Base-by-base conservation (phyloP, 2,888 invertebrate genomes). In the Electrophaes corylata region DNA sequence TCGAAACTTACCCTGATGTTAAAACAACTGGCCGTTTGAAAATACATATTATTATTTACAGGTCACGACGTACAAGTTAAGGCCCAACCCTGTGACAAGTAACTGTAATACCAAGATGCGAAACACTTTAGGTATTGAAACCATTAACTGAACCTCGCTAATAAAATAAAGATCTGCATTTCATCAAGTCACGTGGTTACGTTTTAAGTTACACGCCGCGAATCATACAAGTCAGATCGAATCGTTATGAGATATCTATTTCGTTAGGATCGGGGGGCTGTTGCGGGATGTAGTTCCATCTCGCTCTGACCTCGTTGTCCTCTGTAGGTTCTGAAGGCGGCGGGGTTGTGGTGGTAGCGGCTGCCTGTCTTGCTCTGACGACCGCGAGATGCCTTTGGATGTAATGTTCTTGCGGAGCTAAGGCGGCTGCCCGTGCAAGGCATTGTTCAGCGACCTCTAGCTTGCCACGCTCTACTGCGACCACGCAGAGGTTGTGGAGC, bases 401-500 rank as follows among this genome's bases (percentile, higher is more conserved):
- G 91, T 99, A 99, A 71, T 97, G 96, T 83, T 98, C 98, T 59
- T 94, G 93, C 0, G 98, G 98, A 0, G 98, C 98, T 19, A 98
- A 89, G 4, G 93, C 91, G 50, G 96, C 95, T 0, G 97, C 98
- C 46, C 95, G 93, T 46, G 95, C 93, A 14, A 99, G 93, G 80
- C 99, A 99, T 49, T 94, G 93, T 68, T 97, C 96, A 0, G 98
- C 99, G 51, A 94, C 92, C n/a, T 94, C 92, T 23, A 99, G 92
- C 72, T 96, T 95, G 8, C 98, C 98, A 33, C 97, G 93, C 84
- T 99, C 98, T 4, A 99, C 98, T 70, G 96, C 96, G 0, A 99
- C 98, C 5, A 99, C 99, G 86, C 99, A 99, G 19, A 99, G 92
- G 87, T 99, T 99, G 92, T 99, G 99, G 40, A 97, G 92, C 0